phyloP scores from a whole-genome alignment of 1,140 invertebrate genomes.

The Apis laboriosa region DNA sequence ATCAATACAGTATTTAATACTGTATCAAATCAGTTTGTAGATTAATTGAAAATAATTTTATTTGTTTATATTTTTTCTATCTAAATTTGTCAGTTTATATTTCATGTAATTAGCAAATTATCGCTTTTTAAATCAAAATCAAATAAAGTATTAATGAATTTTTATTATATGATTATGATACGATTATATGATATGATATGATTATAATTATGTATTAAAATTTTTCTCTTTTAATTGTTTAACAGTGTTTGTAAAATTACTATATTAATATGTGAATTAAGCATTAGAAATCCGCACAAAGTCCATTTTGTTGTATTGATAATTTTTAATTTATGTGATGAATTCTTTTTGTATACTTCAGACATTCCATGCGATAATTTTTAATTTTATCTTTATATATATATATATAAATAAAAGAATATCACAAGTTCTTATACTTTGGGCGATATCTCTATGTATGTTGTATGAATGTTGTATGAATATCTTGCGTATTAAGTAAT shows the following conservation, averaged over 20 bases:
- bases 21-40: slow-evolving; percentile 29
- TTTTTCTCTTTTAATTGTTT: slow-evolving; percentile 4
- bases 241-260: slow-evolving; percentile 11
- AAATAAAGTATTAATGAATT: slow-evolving; percentile 36
- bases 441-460: slow-evolving; percentile 14
- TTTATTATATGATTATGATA: slow-evolving; percentile 28
- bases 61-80: slow-evolving; percentile 55
- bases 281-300: slow-evolving; percentile 23
- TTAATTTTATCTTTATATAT: slow-evolving; percentile 38
- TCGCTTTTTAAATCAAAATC: slow-evolving; percentile 1
- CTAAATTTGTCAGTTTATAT: slow-evolving; percentile 46
- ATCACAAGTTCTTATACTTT: slow-evolving; percentile 16
- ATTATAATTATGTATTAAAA: slow-evolving; percentile 17
- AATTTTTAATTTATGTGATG: slow-evolving; percentile 49
- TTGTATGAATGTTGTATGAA: slow-evolving; percentile 28
- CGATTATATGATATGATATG: background rate
- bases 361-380: slow-evolving; percentile 43
- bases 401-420: slow-evolving; percentile 6
- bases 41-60: slow-evolving; percentile 27
- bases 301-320: slow-evolving; percentile 31
- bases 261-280: slow-evolving; percentile 12
- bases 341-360: slow-evolving; percentile 39
- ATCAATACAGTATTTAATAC: slow-evolving; percentile 27
- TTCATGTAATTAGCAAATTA: background rate
- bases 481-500: slow-evolving; percentile 48